These are phyloP conservation scores for Pithys albifrons DNA, from an alignment of 2,113 vertebrate species.

Conservation along the genomic window DNA sequence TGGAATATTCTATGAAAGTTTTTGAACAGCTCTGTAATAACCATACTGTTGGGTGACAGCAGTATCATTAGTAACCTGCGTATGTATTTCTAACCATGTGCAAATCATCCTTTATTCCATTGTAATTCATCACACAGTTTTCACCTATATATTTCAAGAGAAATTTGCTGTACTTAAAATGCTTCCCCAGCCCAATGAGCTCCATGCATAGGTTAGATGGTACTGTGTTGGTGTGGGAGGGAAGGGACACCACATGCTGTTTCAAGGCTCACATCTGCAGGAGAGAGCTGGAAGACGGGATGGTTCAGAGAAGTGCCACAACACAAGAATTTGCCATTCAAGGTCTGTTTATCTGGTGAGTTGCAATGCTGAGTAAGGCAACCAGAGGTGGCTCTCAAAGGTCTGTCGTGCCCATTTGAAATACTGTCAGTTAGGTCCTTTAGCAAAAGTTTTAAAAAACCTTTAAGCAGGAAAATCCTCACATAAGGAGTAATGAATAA, in stretches of 20 bases:
- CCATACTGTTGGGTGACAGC: background rate
- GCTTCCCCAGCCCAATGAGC: background rate
- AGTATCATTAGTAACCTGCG: background rate
- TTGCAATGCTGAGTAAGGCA: background rate
- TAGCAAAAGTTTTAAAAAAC: background rate
- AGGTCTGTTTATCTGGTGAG: background rate
- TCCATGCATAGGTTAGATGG: background rate
- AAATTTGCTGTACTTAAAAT: background rate
- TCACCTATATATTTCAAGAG: background rate
- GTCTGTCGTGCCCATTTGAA: background rate
- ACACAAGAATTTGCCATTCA: fast-evolving
- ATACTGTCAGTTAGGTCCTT: background rate
- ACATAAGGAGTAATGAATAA: background rate
- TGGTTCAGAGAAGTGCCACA: background rate
- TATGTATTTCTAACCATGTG: background rate
- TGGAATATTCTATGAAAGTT: slow-evolving; percentile 14
- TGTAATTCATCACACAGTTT: background rate
- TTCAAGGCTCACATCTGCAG: background rate
- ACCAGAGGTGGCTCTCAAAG: background rate
- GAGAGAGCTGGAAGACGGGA: background rate
- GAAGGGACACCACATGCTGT: background rate
- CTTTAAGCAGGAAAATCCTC: background rate
- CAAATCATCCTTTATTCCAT: background rate
- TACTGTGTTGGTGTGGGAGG: background rate
- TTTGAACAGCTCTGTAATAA: slow-evolving; percentile 9